Conservation (phyloP, 2,888 invertebrate species). For the Petrolisthes manimaculis region DNA sequence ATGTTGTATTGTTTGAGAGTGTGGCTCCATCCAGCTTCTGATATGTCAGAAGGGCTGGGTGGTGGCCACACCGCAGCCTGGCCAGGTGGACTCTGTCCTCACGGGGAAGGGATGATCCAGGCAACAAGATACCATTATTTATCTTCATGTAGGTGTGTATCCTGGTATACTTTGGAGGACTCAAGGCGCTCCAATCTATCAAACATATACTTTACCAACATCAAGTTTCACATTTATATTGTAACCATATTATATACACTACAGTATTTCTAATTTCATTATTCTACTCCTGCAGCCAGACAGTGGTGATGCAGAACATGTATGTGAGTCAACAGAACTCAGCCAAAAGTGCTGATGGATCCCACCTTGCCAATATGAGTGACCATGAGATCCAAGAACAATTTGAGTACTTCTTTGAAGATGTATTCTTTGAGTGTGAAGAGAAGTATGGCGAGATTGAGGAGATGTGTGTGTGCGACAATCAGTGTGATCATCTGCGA, state of each 20-base stretch:
- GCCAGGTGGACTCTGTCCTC: too few relatives aligned
- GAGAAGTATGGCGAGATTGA: constrained; percentile 76
- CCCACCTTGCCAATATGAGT: constrained; percentile 68
- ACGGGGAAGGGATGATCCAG: too few relatives aligned
- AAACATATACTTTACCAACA: too few relatives aligned
- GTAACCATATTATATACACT: not conserved
- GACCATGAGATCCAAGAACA: constrained; percentile 74
- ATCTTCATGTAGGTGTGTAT: too few relatives aligned
- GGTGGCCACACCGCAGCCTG: too few relatives aligned
- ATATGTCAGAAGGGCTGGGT: too few relatives aligned
- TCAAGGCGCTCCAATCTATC: too few relatives aligned
- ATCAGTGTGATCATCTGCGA: constrained; percentile 74
- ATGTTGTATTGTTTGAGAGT: too few relatives aligned
- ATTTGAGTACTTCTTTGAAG: constrained; percentile 75
- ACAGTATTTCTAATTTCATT: not conserved
- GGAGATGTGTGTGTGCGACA: constrained; percentile 77
- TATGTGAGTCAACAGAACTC: constrained; percentile 75
- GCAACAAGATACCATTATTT: too few relatives aligned
- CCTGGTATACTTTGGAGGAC: too few relatives aligned
- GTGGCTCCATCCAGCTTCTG: too few relatives aligned
- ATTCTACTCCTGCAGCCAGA: constrained; percentile 72
- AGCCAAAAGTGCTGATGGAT: constrained; percentile 72
- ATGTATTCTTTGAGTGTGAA: constrained; percentile 74
- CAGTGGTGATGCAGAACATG: constrained; percentile 74
- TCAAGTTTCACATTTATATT: not conserved